Evolutionary conservation across 2,797 vertebrate species (phyloP), one percentile per base, ranked within the genome.

Genomic region (Oryzias dopingdopingensis): DNA sequence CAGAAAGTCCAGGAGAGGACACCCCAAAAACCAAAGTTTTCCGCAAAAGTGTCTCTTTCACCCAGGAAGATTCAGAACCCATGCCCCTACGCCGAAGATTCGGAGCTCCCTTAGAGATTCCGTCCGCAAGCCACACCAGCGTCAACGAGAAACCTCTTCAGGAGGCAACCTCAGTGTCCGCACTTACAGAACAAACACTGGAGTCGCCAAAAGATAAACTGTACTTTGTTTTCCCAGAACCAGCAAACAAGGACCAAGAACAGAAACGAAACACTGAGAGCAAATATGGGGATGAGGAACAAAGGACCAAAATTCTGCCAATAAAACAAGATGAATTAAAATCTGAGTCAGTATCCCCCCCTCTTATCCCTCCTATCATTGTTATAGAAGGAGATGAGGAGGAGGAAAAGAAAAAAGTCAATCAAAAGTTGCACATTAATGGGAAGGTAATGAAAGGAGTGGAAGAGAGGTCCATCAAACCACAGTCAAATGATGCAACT

Each of bases 81-180:
- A 90, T 95, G 0, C 88, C 92, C 12, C 83, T 96, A 55, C 97
- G 96, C 69, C 92, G 97, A 42, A 92, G 95, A 12, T 95, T 93
- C 0, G 96, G 97, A 1, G 96, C 93, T 0, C 97, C 97, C 1
- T 80, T 99, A 4, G 95, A 98, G 83, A 98, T 99, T 50, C 97
- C 97, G 0, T 70, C 93, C 15, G 81, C 86, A 5, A 59, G 73
- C 42, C 86, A 74, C 0, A 42, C 61, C 1, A 63, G 42, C 65
- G 43, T 86, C 1, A 92, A 92, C 8, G 86, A 89, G 15, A 91
- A 88, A 59, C 86, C 77, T 41, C 88, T 96, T 16, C 93, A 93
- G 67, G 94, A 96, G 70, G 94, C 93, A 0, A 92, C 91, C 0
- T 97, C 95, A 0, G 91, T 96, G 83, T 96, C 96, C 0, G 92